phyloP scores from a whole-genome alignment of 2,888 invertebrate species.

The Xestia ashworthii region DNA sequence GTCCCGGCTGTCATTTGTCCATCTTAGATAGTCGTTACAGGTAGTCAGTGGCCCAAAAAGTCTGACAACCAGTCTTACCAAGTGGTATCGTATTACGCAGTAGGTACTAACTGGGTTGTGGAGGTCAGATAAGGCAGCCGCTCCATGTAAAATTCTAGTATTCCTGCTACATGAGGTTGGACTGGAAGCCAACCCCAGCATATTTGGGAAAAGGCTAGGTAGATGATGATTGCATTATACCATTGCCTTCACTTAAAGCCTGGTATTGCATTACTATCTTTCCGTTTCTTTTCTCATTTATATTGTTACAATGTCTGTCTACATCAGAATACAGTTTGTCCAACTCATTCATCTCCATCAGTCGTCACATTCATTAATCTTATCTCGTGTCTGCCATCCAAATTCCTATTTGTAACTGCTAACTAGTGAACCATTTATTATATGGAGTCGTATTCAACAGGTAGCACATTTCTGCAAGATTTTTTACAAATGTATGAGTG shows the following conservation, averaged over 20 bases:
- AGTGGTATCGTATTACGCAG: too few relatives aligned
- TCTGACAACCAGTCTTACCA: too few relatives aligned
- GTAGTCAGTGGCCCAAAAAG: too few relatives aligned
- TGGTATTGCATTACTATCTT: background rate
- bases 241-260: background rate
- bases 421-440: conserved; percentile 29
- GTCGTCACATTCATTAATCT: conserved; percentile 18
- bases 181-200: too few relatives aligned
- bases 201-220: too few relatives aligned
- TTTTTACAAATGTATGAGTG: background rate
- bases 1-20: too few relatives aligned
- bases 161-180: too few relatives aligned
- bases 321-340: background rate
- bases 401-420: conserved; percentile 14
- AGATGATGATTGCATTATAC: background rate
- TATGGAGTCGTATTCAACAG: conserved; percentile 12
- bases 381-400: conserved; percentile 14
- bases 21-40: too few relatives aligned
- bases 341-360: conserved; percentile 15
- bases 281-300: background rate
- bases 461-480: background rate
- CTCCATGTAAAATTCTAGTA: too few relatives aligned
- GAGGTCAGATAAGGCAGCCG: too few relatives aligned
- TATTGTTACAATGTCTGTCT: background rate
- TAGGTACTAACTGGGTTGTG: too few relatives aligned